phyloP scores from a whole-genome alignment of 2,113 vertebrate species.

The Leptosomus discolor region DNA sequence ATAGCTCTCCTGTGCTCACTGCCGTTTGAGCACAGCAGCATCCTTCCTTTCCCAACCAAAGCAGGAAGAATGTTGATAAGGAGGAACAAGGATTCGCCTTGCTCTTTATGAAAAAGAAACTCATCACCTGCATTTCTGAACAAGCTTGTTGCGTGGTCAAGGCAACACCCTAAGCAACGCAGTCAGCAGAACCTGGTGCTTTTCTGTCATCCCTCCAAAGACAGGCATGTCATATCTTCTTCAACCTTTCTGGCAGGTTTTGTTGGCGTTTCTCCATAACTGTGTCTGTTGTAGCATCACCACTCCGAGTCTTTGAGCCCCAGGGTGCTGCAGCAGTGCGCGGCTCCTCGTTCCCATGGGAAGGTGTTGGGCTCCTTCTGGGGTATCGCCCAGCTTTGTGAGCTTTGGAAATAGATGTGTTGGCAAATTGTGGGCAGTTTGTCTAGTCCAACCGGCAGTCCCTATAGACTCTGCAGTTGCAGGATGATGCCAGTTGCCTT shows the following conservation, averaged over 20 bases:
- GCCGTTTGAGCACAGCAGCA: neutral
- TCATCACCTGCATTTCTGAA: neutral
- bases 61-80: neutral
- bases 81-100: neutral
- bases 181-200: neutral
- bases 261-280: neutral
- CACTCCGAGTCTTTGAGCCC: rapidly evolving
- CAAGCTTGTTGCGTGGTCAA: neutral
- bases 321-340: neutral
- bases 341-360: rapidly evolving
- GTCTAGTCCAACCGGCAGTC: neutral
- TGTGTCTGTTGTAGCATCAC: neutral
- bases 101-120: neutral
- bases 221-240: neutral
- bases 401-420: neutral
- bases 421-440: neutral
- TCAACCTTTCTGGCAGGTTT: neutral
- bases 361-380: neutral
- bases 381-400: neutral
- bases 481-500: neutral
- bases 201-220: neutral
- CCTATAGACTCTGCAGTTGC: neutral
- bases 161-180: neutral
- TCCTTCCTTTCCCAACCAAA: neutral
- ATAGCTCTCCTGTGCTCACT: neutral